Percentiles rank a stretch among this genome's conserved stretches.
Evolutionary conservation across 2,888 invertebrate genomes (phyloP).

Genomic region (Keiferia lycopersicella): DNA sequence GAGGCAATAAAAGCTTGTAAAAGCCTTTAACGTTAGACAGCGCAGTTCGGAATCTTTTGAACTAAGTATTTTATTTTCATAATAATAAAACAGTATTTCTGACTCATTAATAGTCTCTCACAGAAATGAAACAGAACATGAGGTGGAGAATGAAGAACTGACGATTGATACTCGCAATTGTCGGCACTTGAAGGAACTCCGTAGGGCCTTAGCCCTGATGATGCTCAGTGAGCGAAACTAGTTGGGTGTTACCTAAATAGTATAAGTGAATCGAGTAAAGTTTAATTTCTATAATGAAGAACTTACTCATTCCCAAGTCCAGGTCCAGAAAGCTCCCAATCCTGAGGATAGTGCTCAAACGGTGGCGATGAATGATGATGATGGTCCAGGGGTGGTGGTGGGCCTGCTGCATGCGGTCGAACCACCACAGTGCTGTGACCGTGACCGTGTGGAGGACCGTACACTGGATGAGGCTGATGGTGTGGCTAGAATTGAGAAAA

Average conservation of each 20-base stretch:
- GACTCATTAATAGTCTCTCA: too few relatives aligned
- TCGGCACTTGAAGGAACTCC: too few relatives aligned
- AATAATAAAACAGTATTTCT: too few relatives aligned
- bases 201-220: too few relatives aligned
- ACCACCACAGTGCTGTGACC: constrained; percentile 51
- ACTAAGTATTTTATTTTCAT: too few relatives aligned
- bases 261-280: too few relatives aligned
- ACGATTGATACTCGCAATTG: too few relatives aligned
- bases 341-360: constrained; percentile 75
- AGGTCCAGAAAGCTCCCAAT: constrained; percentile 83
- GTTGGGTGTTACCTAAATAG: too few relatives aligned
- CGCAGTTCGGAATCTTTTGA: too few relatives aligned
- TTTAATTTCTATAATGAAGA: neutral
- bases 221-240: too few relatives aligned
- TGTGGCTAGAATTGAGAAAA: constrained; percentile 9
- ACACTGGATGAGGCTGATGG: constrained; percentile 36
- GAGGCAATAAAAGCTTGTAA: too few relatives aligned
- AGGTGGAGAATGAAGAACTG: constrained; percentile 50
- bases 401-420: constrained; percentile 54
- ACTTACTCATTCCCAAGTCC: constrained; percentile 84
- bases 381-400: constrained; percentile 40
- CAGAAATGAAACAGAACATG: neutral
- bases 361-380: constrained; percentile 27
- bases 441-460: constrained; percentile 54
- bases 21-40: too few relatives aligned